A percentile compares a stretch with the other conserved stretches of the same genome.
These are phyloP conservation scores for Myripristis murdjan DNA, from an alignment of 2,797 vertebrate genomes.

Conservation along the genomic window DNA sequence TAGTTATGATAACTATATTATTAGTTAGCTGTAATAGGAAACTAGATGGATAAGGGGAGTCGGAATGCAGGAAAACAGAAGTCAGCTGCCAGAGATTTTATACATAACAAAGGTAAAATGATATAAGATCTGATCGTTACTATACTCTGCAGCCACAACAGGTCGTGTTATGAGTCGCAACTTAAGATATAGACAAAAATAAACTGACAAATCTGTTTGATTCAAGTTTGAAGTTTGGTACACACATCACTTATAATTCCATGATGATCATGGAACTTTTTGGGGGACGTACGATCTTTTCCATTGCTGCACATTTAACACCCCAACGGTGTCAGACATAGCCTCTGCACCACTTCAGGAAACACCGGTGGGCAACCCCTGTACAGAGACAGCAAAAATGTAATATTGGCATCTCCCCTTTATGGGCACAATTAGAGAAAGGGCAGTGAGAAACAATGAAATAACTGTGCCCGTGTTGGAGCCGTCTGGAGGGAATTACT, in stretches of 20 bases:
- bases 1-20: too few species aligned
- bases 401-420: slow-evolving; percentile 79
- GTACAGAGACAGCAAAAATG: slow-evolving; percentile 65
- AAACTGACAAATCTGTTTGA: not conserved
- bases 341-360: slow-evolving; percentile 69
- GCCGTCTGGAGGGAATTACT: slow-evolving; percentile 79
- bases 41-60: too few species aligned
- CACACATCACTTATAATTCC: slow-evolving; percentile 2
- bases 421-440: slow-evolving; percentile 74
- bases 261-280: slow-evolving; percentile 16
- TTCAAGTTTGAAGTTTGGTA: not conserved
- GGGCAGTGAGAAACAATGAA: slow-evolving; percentile 79
- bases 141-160: too few species aligned
- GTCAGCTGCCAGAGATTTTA: too few species aligned
- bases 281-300: slow-evolving; percentile 41
- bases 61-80: too few species aligned
- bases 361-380: slow-evolving; percentile 66
- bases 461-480: slow-evolving; percentile 78
- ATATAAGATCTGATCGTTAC: too few species aligned
- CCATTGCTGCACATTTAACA: slow-evolving; percentile 59
- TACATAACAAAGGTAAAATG: too few species aligned
- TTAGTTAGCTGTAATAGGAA: too few species aligned
- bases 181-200: too few species aligned
- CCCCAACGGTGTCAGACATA: slow-evolving; percentile 63
- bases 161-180: too few species aligned